Base-by-base conservation (phyloP, 2,888 invertebrate species). In the Buathra laborator region DNA sequence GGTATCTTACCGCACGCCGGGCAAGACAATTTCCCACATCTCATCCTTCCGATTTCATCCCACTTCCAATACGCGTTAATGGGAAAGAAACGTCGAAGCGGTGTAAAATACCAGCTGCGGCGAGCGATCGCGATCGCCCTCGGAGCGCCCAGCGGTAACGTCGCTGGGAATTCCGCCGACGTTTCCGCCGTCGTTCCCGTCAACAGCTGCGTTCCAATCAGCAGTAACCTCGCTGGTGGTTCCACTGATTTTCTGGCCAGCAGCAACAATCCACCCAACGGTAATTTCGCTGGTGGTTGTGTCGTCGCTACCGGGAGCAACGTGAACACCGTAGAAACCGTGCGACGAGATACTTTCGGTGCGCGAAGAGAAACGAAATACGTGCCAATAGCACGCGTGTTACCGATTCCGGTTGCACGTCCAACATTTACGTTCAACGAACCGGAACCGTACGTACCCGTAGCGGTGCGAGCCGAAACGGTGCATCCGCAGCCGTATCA, bases 81-180 rank as follows among this genome's bases (percentile, higher is more conserved):
- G 51, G 51, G 51, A 16, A 51, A 51, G 48, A 51, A 51, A 51
- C 51, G 51, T 12, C 51, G 51, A 16, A 51, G 51, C 16, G 51
- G 51, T 6, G n/a, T 51, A 5, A 48, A n/a, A n/a, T 51, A 6
- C 2, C 51, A 51, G 16, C 16, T 48, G 48, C 48, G n/a, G 3
- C 48, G 48, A 48, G n/a, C 48, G n/a, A n/a, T 48, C 48, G 48
- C 48, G n/a, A 48, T 48, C 48, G 48, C n/a, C n/a, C n/a, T n/a
- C n/a, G n/a, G n/a, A n/a, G n/a, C n/a, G n/a, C n/a, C n/a, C n/a
- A n/a, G n/a, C n/a, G n/a, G n/a, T n/a, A n/a, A n/a, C n/a, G n/a
- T n/a, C n/a, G n/a, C n/a, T n/a, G n/a, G n/a, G n/a, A 51, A 51
- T n/a, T 51, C 51, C 51, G 51, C 16, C 14, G 51, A 14, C 16